phyloP scores from a whole-genome alignment of 1,140 invertebrate genomes.

The Panulirus ornatus region DNA sequence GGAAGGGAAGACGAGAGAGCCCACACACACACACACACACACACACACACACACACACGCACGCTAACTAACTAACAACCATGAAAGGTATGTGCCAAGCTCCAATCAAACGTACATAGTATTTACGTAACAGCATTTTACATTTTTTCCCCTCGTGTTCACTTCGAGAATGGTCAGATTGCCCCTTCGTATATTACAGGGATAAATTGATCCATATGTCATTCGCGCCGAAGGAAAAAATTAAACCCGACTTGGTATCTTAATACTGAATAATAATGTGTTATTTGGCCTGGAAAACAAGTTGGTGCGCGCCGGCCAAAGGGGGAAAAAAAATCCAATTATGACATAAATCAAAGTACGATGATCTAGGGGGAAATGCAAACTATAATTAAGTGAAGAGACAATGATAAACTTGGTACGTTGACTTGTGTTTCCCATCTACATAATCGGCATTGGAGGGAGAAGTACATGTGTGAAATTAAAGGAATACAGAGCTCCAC shows the following conservation, averaged over 20 bases:
- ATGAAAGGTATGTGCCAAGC: too few relatives aligned
- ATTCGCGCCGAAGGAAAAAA: not conserved
- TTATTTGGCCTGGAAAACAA: slow-evolving; percentile 25
- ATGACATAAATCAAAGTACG: not conserved
- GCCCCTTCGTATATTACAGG: too few relatives aligned
- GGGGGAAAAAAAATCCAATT: slow-evolving; percentile 4
- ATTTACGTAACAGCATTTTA: too few relatives aligned
- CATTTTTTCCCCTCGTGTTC: too few relatives aligned
- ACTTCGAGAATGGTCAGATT: too few relatives aligned
- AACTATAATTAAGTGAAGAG: not conserved
- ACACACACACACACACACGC: too few relatives aligned
- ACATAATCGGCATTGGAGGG: too few relatives aligned
- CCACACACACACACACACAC: not conserved
- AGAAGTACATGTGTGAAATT: too few relatives aligned
- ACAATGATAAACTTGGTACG: not conserved
- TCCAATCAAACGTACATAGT: too few relatives aligned
- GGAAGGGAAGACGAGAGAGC: not conserved
- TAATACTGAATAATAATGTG: slow-evolving; percentile 27
- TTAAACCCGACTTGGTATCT: not conserved
- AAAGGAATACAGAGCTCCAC: too few relatives aligned
- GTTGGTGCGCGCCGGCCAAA: slow-evolving; percentile 20
- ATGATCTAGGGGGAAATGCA: not conserved
- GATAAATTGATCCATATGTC: too few relatives aligned
- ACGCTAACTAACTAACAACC: not conserved
- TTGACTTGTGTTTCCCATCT: not conserved